Conservation (phyloP, 2,797 vertebrate genomes). For the Halcyon smyrnensis region DNA sequence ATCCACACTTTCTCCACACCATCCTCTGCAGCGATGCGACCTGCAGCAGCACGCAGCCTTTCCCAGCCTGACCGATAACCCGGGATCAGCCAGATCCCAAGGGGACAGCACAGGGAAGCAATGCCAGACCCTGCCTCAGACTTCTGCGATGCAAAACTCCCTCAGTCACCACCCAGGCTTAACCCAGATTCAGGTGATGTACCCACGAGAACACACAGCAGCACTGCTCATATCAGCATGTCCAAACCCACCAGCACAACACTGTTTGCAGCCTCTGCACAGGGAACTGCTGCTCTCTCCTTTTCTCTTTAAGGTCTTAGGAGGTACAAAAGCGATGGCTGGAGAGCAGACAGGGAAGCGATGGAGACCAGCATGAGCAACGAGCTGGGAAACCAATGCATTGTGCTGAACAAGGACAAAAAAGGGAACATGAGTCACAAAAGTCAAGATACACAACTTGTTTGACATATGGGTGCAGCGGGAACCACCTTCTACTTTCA, state of each 20-base stretch:
- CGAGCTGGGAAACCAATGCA: background rate
- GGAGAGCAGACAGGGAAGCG: accelerated
- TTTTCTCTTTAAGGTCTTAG: background rate
- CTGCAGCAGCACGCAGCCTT: background rate
- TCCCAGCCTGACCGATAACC: accelerated
- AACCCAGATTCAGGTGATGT: accelerated
- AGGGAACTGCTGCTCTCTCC: background rate
- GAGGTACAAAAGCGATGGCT: background rate
- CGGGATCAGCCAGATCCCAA: background rate
- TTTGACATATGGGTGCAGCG: background rate
- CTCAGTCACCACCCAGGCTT: background rate
- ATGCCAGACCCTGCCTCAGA: background rate
- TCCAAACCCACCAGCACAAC: background rate
- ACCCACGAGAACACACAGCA: background rate
- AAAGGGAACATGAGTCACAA: accelerated
- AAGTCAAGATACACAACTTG: background rate
- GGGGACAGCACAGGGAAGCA: background rate
- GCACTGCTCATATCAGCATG: accelerated
- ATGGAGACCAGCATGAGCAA: too few species aligned
- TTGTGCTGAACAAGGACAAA: background rate
- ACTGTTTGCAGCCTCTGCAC: background rate
- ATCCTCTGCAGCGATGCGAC: background rate
- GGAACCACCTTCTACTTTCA: background rate
- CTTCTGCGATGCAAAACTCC: background rate
- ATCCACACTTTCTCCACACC: background rate